Evolutionary conservation across 2,888 invertebrate genomes (phyloP).

Genomic region (Spicauda simplicius): DNA sequence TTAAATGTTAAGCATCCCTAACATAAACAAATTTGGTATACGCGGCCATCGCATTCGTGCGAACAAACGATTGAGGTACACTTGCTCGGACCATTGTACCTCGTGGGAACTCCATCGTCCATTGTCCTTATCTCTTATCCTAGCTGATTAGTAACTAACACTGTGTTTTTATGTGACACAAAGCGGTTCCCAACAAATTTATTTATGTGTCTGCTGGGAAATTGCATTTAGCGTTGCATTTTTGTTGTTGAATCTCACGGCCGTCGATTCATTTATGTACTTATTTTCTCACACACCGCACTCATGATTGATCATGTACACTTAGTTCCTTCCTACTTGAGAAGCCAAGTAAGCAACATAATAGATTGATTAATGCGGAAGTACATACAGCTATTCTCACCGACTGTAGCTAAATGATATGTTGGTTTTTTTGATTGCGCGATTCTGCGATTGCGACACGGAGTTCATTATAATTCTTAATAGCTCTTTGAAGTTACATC

Average conservation of each 20-base stretch:
- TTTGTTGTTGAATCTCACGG: constrained; percentile 75
- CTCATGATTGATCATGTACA: constrained; percentile 67
- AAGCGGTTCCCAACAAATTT: constrained; percentile 71
- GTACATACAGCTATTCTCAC: constrained; percentile 13
- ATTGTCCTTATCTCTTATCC: constrained; percentile 74
- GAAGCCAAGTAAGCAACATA: constrained; percentile 35
- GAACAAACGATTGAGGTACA: constrained; percentile 50
- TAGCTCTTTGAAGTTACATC: neutral
- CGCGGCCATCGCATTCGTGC: constrained; percentile 48
- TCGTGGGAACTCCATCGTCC: constrained; percentile 62
- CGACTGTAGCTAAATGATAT: neutral
- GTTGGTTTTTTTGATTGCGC: constrained; percentile 5
- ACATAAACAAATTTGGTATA: constrained; percentile 39
- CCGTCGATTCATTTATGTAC: constrained; percentile 54
- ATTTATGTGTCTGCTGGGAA: constrained; percentile 66
- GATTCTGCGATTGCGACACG: neutral
- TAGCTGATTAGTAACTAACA: constrained; percentile 73
- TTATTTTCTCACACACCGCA: constrained; percentile 67
- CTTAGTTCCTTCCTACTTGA: constrained; percentile 52
- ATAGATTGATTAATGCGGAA: constrained; percentile 30
- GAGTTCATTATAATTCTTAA: constrained; percentile 3
- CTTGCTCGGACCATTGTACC: constrained; percentile 53
- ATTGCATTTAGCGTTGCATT: constrained; percentile 55
- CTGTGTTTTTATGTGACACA: constrained; percentile 70
- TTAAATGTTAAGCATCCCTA: constrained; percentile 51